Evolutionary conservation across 2,888 invertebrate genomes (phyloP), one percentile per base, ranked within the genome.

Genomic region (Nephrotoma flavescens): DNA sequence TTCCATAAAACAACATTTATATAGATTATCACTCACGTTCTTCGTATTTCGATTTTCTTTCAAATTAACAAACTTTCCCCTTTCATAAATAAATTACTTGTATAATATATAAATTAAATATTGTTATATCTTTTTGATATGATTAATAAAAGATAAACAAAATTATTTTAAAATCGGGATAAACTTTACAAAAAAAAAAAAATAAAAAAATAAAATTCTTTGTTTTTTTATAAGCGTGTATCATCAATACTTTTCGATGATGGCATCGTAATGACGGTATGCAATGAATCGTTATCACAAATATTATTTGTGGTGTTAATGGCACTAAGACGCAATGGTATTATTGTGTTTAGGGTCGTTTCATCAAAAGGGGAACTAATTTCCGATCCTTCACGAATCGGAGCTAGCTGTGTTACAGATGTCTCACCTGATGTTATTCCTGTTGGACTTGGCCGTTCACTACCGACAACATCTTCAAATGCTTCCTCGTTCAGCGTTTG

Each of bases 401-500:
- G 92, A 89, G 92, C 91, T 91, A 92, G 91, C 89, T 91, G 91
- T 89, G 91, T 90, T 90, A 91, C 91, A 90, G 91, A 90, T 91
- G 91, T 91, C 91, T 91, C 92, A 91, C 91, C 91, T 91, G 92
- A 90, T 88, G 91, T 90, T 93, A 93, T 92, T 92, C 93, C 93
- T 91, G 93, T 92, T 89, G 92, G 92, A 89, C 93, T 92, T 87
- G 93, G 91, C 88, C 93, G 92, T 90, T 94, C 94, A 89, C 93
- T 96, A 90, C 96, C 96, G 89, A 96, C 92, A 83, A 97, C 97
- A 92, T 98, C 97, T 92, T 98, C 97, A 91, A 96, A 95, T 6
- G 97, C 97, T 92, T 97, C 97, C 92, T 98, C 97, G 92, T 97
- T 98, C 45, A 98, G 93, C 0, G 97, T 97, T 92, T 97, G 97